Evolutionary conservation across 2,113 vertebrate species (phyloP), one percentile per base, ranked within the genome.

Genomic region (Urocolius indicus): DNA sequence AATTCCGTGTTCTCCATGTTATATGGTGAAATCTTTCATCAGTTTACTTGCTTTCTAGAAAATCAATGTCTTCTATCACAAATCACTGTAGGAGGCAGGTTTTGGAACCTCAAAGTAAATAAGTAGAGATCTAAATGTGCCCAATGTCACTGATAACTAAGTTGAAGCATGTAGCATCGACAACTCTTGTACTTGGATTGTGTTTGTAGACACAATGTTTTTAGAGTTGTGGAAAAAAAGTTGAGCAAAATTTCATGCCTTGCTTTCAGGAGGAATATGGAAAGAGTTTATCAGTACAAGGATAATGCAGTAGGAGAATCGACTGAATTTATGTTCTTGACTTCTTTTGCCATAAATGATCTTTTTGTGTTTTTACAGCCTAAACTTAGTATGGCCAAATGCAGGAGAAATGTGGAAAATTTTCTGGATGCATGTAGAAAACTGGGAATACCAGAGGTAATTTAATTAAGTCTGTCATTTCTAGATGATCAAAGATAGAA

Each of bases 301-400:
- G 36, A 24, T 43, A 49, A 78, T 16, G 11, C 48, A 52, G 2
- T 48, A 58, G 29, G 14, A n/a, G 2, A 59, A 52, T 62, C 66
- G 49, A 65, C 46, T 20, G 3, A n/a, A n/a, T 68, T 5, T 78
- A 83, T 68, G 24, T 17, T 81, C 27, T 22, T 76, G 22, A 32
- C 6, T 89, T 67, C 12, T 85, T 52, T 91, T 88, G 54, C 59
- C 62, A 22, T 84, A 69, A 90, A 79, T 6, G 17, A 2, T 73
- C 91, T 96, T 96, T 84, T 17, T 24, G 58, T 97, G 7, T 49
- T 67, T 97, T 97, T 95, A 48, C 96, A 99, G 99, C 99, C 99
- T 93, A 99, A 99, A 97, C 99, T 99, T 93, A 99, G 99, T 95
- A 99, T 99, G 99, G 99, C 99, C 90, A 99, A 99, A 95, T 99